phyloP scores from a whole-genome alignment of 2,888 invertebrate species.

The Chrysolina oricalcia region DNA sequence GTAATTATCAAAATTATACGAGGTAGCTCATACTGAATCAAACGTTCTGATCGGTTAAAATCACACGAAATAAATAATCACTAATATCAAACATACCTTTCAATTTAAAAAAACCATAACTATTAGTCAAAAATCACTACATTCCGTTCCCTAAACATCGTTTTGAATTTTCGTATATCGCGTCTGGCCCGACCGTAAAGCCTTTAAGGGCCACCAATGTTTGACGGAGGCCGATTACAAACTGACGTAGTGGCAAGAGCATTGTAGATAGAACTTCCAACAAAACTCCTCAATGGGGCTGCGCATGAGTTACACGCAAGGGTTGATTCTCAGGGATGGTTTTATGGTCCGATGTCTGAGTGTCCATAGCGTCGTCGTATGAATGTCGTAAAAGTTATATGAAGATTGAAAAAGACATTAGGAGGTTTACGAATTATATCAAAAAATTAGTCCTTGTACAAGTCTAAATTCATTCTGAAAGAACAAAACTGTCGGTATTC shows the following conservation, averaged over 20 bases:
- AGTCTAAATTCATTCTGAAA: neutral
- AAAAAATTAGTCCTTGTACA: neutral
- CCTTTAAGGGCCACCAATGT: neutral
- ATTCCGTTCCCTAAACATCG: slow-evolving; percentile 5
- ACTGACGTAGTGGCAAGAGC: slow-evolving; percentile 38
- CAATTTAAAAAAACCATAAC: neutral
- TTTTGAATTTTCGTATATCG: neutral
- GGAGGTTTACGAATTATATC: neutral
- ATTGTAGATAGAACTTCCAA: slow-evolving; percentile 42
- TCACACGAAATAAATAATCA: no score
- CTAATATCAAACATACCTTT: neutral
- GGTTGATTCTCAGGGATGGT: slow-evolving; percentile 37
- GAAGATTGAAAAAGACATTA: neutral
- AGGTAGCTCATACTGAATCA: no score
- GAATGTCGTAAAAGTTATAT: neutral
- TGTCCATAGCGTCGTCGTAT: neutral
- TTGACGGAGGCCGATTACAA: slow-evolving; percentile 27
- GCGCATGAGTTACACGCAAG: slow-evolving; percentile 51
- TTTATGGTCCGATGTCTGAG: neutral
- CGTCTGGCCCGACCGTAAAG: neutral
- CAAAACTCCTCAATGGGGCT: slow-evolving; percentile 42
- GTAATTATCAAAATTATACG: neutral
- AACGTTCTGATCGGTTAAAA: no score
- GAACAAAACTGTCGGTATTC: neutral
- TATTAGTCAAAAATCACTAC: slow-evolving; percentile 5